Base-by-base conservation (phyloP, 2,113 vertebrate genomes). In the Ranitomeya variabilis region DNA sequence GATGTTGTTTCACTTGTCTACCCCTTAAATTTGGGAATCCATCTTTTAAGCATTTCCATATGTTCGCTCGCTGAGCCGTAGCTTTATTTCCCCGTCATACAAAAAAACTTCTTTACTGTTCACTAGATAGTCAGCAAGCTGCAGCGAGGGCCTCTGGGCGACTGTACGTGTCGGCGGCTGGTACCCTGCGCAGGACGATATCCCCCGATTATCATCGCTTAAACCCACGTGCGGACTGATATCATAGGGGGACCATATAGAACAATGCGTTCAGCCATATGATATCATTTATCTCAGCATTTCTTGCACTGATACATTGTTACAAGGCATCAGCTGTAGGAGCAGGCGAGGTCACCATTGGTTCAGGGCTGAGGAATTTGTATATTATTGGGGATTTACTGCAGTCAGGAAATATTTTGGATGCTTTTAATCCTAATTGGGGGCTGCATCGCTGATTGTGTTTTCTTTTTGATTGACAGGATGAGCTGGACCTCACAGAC, bases 401-500 rank as follows among this genome's bases (percentile, higher is more conserved):
- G 37, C 3, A 3, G 37, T 45, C 37, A 45, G 37, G 37, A 66
- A 69, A 37, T 73, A 1, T 6, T 10, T 54, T 80, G 7, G 7
- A 13, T 67, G 15, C 84, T 62, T 18, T 78, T 89, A 54, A 2
- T 45, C 37, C 37, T 45, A 2, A 45, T 45, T 3, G 80, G 60
- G 80, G 60, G 60, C 60, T n/a, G 80, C 10, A 90, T 81, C 85
- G 6, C 88, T 3, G 45, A 62, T 9, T 69, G 87, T 18, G 21
- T 21, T 90, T 67, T 87, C 16, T 73, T 60, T 74, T 31, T 18
- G 21, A 88, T 91, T 82, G 90, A 18, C 93, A 99, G 98, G 98
- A 99, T 95, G 98, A 99, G 91, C 91, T 99, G 95, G 98, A 99
- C 93, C 96, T 99, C 92, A 98, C 97, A 0, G 98, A 99, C 91